These are phyloP conservation scores for Actias luna DNA, from an alignment of 2,888 invertebrate species.

Conservation along the genomic window DNA sequence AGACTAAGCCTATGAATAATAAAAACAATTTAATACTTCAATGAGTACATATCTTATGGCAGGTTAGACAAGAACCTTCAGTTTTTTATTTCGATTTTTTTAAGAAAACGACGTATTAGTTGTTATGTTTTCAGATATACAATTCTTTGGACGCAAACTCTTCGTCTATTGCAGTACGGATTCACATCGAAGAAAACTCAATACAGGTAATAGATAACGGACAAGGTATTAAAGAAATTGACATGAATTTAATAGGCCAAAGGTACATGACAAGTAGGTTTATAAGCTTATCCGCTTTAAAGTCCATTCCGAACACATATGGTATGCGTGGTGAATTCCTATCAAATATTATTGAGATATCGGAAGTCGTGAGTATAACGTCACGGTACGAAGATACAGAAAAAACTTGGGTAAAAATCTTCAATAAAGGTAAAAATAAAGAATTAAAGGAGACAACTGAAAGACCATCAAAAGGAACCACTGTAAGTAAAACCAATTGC, in stretches of 20 bases:
- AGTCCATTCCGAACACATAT: slow-evolving; percentile 77
- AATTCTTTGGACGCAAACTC: slow-evolving; percentile 88
- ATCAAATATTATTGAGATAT: slow-evolving; percentile 82
- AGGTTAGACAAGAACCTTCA: no score
- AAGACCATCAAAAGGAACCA: slow-evolving; percentile 86
- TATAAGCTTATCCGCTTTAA: slow-evolving; percentile 72
- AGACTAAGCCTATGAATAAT: no score
- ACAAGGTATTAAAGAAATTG: slow-evolving; percentile 80
- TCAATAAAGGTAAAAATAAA: slow-evolving; percentile 70
- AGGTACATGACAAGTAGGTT: slow-evolving; percentile 86
- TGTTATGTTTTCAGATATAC: slow-evolving; percentile 73
- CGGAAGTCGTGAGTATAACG: slow-evolving; percentile 81
- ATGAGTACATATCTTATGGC: no score
- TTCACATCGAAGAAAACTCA: slow-evolving; percentile 81
- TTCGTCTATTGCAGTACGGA: slow-evolving; percentile 85
- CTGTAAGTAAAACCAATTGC: slow-evolving; percentile 78
- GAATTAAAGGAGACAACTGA: slow-evolving; percentile 45
- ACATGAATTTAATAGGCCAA: slow-evolving; percentile 82
- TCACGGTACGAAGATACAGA: slow-evolving; percentile 70
- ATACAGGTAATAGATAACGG: slow-evolving; percentile 92
- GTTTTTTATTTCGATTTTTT: no score
- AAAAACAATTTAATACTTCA: no score
- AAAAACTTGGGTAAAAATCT: slow-evolving; percentile 82
- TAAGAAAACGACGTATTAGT: neutral
- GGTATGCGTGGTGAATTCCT: slow-evolving; percentile 87